A percentile compares a stretch with the other conserved stretches of the same genome.
Evolutionary conservation across 2,797 vertebrate species (phyloP).

Genomic region (Merluccius polli): DNA sequence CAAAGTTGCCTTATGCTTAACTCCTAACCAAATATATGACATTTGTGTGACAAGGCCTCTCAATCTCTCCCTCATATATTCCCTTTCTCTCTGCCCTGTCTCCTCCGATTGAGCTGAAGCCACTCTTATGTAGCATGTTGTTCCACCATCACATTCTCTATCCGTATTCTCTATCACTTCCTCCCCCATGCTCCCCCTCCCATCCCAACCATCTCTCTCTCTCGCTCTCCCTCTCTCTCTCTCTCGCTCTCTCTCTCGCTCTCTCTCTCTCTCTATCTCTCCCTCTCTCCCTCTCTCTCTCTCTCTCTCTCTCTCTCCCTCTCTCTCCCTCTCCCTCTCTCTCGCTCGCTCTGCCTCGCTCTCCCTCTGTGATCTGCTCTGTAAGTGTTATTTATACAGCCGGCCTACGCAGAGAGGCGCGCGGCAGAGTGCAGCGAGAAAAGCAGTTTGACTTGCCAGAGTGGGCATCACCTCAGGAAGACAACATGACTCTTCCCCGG

Average conservation of each 20-base stretch:
- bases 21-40: conserved; percentile 61
- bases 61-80: conserved; percentile 26
- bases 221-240: conserved; percentile 16
- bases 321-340: background rate
- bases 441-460: conserved; percentile 75
- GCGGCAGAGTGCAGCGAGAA: conserved; percentile 58
- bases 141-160: background rate
- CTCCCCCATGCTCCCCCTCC: background rate
- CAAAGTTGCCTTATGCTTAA: conserved; percentile 49
- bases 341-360: conserved; percentile 31
- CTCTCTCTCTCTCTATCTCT: conserved; percentile 26
- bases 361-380: conserved; percentile 57
- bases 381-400: conserved; percentile 74
- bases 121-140: background rate
- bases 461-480: conserved; percentile 72
- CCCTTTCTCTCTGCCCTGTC: background rate
- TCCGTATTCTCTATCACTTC: background rate
- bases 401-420: conserved; percentile 67
- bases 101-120: background rate
- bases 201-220: conserved; percentile 17
- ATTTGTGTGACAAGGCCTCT: conserved; percentile 57
- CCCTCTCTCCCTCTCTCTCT: background rate
- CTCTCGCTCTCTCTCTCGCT: background rate
- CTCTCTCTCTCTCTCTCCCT: conserved; percentile 31
- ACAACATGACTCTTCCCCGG: conserved; percentile 52